Percentiles rank a stretch among this genome's conserved stretches.
These are phyloP conservation scores for Noctua fimbriata DNA, from an alignment of 2,888 invertebrate genomes.

Conservation along the genomic window DNA sequence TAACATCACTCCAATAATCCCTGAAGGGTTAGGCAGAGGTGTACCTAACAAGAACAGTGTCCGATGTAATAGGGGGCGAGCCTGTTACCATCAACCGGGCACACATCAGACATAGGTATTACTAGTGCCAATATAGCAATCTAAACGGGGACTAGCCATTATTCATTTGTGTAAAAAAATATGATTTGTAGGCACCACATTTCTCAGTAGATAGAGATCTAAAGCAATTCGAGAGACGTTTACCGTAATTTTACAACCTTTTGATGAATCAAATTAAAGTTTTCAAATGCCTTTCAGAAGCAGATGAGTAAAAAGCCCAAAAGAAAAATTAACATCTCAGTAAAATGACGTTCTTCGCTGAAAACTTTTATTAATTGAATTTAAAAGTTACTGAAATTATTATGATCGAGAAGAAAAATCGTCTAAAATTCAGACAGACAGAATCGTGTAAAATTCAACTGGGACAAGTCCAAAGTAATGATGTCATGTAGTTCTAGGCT, in stretches of 20 bases:
- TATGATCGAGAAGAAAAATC: conserved; percentile 15
- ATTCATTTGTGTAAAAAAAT: neutral
- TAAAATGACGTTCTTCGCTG: conserved; percentile 9
- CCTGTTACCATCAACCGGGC: no score
- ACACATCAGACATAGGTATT: no score
- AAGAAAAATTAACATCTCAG: conserved; percentile 21
- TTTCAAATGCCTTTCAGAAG: conserved; percentile 38
- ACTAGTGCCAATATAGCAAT: no score
- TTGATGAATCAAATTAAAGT: conserved; percentile 31
- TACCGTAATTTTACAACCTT: neutral
- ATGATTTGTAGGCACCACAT: no score
- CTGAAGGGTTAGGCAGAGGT: no score
- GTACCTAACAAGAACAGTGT: no score
- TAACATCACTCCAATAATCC: no score
- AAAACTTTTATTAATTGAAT: conserved; percentile 53
- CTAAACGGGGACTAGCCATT: neutral
- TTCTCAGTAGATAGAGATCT: neutral
- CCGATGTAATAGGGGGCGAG: no score
- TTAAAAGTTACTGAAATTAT: conserved; percentile 39
- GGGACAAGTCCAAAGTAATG: neutral
- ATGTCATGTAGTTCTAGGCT: neutral
- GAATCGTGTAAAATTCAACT: conserved; percentile 25
- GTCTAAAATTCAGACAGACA: no score
- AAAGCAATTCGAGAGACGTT: neutral
- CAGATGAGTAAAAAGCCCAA: conserved; percentile 14